phyloP scores from a whole-genome alignment of 2,888 invertebrate species.

The Gibbula magus region DNA sequence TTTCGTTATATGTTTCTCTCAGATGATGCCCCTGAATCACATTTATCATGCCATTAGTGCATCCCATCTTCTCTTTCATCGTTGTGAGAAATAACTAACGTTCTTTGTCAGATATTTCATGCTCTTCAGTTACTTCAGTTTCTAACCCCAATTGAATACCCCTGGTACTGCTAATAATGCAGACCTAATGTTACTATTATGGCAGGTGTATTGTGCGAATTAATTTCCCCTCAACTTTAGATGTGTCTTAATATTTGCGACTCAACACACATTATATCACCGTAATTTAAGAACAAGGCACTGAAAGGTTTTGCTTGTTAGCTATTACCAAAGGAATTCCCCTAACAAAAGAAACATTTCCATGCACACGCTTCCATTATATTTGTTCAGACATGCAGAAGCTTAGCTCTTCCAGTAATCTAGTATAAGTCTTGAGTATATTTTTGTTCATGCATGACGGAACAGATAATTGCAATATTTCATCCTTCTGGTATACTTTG shows the following conservation, averaged over 20 bases:
- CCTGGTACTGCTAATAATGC: not conserved
- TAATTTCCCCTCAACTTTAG: not conserved
- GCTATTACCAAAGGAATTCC: too few relatives aligned
- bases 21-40: too few relatives aligned
- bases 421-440: too few relatives aligned
- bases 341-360: too few relatives aligned
- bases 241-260: not conserved
- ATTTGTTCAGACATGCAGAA: not conserved
- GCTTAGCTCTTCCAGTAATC: not conserved
- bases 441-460: too few relatives aligned
- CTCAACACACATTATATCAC: not conserved
- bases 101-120: not conserved
- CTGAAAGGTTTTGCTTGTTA: not conserved
- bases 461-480: too few relatives aligned
- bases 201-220: not conserved
- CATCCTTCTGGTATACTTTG: too few relatives aligned
- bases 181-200: not conserved
- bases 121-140: not conserved
- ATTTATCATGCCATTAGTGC: too few relatives aligned
- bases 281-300: not conserved
- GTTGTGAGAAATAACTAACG: not conserved
- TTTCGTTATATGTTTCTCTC: too few relatives aligned
- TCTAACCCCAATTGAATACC: not conserved
- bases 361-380: not conserved
- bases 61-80: not conserved